A percentile compares a stretch with the other conserved stretches of the same genome.
phyloP scores from a whole-genome alignment of 2,888 invertebrate genomes.

The Trichopoda pennipes region DNA sequence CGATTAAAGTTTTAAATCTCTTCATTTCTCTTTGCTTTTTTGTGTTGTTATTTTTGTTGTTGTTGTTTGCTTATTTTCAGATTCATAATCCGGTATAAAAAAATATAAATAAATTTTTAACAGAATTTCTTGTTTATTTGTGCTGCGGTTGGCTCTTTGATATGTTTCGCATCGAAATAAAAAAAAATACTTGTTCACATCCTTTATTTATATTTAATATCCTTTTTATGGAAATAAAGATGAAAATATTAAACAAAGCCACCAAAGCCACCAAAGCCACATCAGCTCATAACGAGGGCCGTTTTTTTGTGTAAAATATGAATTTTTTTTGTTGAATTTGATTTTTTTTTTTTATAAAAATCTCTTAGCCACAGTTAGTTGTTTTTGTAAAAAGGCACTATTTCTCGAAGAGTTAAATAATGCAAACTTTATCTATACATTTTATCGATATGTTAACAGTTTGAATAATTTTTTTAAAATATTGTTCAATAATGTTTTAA shows the following conservation, averaged over 20 bases:
- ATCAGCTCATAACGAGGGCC: not conserved
- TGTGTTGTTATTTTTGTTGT: not conserved
- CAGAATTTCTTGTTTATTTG: slow-evolving; percentile 49
- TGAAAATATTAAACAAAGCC: slow-evolving; percentile 45
- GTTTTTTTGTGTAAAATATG: not conserved
- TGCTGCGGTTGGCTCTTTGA: slow-evolving; percentile 34
- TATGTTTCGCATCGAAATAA: slow-evolving; percentile 19
- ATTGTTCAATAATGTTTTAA: too few species aligned
- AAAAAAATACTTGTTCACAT: slow-evolving; percentile 50
- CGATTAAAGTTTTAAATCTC: slow-evolving; percentile 57
- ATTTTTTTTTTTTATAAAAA: too few species aligned
- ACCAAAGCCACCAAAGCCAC: not conserved
- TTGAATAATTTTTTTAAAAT: too few species aligned
- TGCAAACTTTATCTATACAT: too few species aligned
- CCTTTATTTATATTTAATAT: slow-evolving; percentile 66
- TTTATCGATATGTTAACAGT: too few species aligned
- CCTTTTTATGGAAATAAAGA: slow-evolving; percentile 60
- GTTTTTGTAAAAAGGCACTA: too few species aligned
- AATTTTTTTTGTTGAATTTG: too few species aligned
- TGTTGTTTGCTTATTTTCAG: slow-evolving; percentile 1
- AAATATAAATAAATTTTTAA: slow-evolving; percentile 15
- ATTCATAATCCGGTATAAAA: slow-evolving; percentile 35
- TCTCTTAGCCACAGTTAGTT: too few species aligned
- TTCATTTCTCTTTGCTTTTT: not conserved
- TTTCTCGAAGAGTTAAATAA: too few species aligned